Evolutionary conservation across 2,888 invertebrate genomes (phyloP).

Genomic region (Aporophyla nigra): DNA sequence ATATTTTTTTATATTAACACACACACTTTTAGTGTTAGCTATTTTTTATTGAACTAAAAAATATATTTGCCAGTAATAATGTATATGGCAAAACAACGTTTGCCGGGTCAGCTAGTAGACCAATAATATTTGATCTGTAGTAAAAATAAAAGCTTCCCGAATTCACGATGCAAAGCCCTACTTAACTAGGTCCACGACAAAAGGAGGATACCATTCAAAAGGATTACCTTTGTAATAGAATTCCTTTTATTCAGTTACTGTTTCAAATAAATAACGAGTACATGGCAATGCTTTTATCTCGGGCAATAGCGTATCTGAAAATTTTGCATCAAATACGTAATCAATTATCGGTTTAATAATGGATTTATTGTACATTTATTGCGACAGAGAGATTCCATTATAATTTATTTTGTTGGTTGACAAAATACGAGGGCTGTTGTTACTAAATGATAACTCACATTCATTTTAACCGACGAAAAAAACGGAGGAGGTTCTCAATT

Average conservation of each 20-base stretch:
- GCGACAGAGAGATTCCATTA: conserved; percentile 54
- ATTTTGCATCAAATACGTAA: conserved; percentile 65
- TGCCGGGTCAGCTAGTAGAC: no score
- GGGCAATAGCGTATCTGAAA: conserved; percentile 41
- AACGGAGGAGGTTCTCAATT: no score
- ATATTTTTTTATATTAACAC: no score
- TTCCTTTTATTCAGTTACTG: conserved; percentile 53
- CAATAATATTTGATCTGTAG: conserved; percentile 18
- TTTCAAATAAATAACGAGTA: conserved; percentile 62
- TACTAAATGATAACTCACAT: conserved; percentile 19
- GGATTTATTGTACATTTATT: conserved; percentile 57
- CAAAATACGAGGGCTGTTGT: conserved; percentile 31
- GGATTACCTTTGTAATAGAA: conserved; percentile 50
- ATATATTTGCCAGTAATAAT: no score
- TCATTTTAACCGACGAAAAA: no score
- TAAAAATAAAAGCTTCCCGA: conserved; percentile 32
- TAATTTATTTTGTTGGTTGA: conserved; percentile 53
- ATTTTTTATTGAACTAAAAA: no score
- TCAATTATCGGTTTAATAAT: conserved; percentile 63
- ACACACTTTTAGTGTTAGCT: no score
- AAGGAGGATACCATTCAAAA: conserved; percentile 42
- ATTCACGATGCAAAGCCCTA: conserved; percentile 41
- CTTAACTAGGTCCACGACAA: conserved; percentile 39
- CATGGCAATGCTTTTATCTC: conserved; percentile 65
- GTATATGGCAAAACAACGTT: no score